Evolutionary conservation across 1,140 invertebrate species (phyloP).

Genomic region (Cyclargus thomasi): DNA sequence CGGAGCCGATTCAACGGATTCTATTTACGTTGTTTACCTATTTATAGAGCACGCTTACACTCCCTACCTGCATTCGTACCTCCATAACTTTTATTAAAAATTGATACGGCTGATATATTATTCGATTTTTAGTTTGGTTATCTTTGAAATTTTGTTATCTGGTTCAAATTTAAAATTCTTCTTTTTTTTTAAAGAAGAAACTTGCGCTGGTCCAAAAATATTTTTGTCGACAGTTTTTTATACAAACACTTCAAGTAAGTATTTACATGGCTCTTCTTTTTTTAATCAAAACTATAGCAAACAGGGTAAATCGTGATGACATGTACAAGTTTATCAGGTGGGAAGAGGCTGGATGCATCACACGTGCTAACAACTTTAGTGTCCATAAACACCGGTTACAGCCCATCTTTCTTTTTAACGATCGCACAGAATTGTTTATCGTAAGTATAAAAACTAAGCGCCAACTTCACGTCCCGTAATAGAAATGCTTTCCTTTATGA

Average conservation of each 20-base stretch:
- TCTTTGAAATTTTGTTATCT: neutral
- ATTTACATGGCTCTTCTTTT: no score
- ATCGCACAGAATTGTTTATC: conserved; percentile 60
- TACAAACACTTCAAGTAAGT: no score
- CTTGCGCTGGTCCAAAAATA: no score
- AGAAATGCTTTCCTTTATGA: neutral
- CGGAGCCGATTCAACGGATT: conserved; percentile 62
- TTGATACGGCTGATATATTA: conserved; percentile 18
- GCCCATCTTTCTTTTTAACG: conserved; percentile 72
- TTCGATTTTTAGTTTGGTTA: conserved; percentile 26
- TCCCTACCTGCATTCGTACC: conserved; percentile 52
- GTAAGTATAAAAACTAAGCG: conserved; percentile 51
- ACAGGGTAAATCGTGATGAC: conserved; percentile 14
- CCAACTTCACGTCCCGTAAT: conserved; percentile 14
- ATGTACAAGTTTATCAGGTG: conserved; percentile 43
- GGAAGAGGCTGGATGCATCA: conserved; percentile 43
- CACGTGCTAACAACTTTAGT: conserved; percentile 61
- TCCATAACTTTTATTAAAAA: conserved; percentile 19
- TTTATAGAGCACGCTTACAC: conserved; percentile 58
- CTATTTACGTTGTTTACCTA: conserved; percentile 71
- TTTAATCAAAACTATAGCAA: neutral
- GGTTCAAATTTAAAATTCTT: neutral
- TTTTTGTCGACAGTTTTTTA: no score
- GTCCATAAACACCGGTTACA: conserved; percentile 65
- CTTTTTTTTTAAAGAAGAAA: neutral